A percentile compares a stretch with the other conserved stretches of the same genome.
phyloP scores from a whole-genome alignment of 1,140 invertebrate genomes.

The Leptoteleia sp. region DNA sequence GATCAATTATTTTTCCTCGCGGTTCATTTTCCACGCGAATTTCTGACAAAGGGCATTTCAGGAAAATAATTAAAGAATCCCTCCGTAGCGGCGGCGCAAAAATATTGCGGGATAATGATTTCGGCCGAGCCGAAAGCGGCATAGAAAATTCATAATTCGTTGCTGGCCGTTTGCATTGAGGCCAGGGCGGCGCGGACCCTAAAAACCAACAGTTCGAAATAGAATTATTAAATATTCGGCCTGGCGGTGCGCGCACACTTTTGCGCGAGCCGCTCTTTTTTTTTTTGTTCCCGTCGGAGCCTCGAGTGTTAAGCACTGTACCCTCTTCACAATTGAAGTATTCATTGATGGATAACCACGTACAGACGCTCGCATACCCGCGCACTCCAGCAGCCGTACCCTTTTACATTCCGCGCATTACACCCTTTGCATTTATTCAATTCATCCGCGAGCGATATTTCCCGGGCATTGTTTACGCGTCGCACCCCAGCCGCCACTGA shows the following conservation, averaged over 20 bases:
- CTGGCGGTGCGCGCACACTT: constrained; percentile 1
- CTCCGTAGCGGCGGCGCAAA: no score
- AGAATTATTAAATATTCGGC: constrained; percentile 41
- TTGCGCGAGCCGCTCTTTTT: background rate
- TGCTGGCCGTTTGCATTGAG: background rate
- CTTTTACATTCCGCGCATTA: constrained; percentile 66
- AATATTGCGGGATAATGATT: no score
- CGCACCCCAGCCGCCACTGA: constrained; percentile 46
- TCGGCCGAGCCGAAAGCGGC: no score
- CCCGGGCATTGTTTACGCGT: constrained; percentile 61
- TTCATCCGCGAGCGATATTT: constrained; percentile 60
- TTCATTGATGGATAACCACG: constrained; percentile 68
- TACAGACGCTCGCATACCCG: constrained; percentile 51
- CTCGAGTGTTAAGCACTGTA: constrained; percentile 57
- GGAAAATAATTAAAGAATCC: no score
- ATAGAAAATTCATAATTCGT: constrained; percentile 12
- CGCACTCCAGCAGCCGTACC: constrained; percentile 46
- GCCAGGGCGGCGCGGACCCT: background rate
- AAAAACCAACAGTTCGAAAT: constrained; percentile 27
- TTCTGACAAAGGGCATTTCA: no score
- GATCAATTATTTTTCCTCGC: no score
- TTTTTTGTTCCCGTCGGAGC: constrained; percentile 29
- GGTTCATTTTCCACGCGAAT: no score
- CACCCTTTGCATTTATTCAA: constrained; percentile 68
- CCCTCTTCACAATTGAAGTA: constrained; percentile 63